Base-by-base conservation (phyloP, 1,140 invertebrate genomes). In the Nasonia longicornis region DNA sequence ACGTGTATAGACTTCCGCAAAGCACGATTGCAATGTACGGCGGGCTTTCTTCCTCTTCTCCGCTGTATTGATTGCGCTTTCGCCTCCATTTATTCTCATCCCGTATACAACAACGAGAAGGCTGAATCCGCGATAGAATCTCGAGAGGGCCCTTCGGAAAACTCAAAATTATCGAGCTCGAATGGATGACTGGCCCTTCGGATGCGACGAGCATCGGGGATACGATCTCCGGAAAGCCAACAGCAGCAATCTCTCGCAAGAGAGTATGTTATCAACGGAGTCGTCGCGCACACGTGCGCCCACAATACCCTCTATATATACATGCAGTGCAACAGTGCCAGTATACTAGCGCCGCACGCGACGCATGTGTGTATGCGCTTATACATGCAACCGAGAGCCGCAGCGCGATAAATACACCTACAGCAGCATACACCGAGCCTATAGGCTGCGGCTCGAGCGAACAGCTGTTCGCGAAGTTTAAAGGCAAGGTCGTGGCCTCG, bases 401-500 rank as follows among this genome's bases (percentile, higher is more conserved):
- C 58, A 63, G 58, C n/a, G 3, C 16, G 16, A 63, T 63, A 63
- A 63, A 63, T 29, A 22, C 66, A 29, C 35, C 35, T n/a, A 29
- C 38, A 35, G 16, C 16, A 38, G 14, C 45, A 71, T n/a, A 70
- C 45, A 71, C 70, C 31, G 22, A 67, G 75, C 11, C 63, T 26
- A 77, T 22, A 26, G 75, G 38, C 42, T 20, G 42, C 26, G 11
- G 64, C n/a, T 71, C n/a, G 67, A 22, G 22, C 84, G 83, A 87
- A 86, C 87, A 88, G 87, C 87, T 89, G 87, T 87, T 88, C 83
- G 63, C 80, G 83, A 88, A 85, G 85, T 86, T 88, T 86, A 85
- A 87, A 88, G 85, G 85, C 86, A 89, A 89, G 88, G 87, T 88
- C 88, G 86, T 83, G 86, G 83, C 82, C 83, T 87, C 86, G 85